These are phyloP conservation scores for Bimastos eiseni DNA, from an alignment of 2,888 invertebrate species.

Conservation along the genomic window DNA sequence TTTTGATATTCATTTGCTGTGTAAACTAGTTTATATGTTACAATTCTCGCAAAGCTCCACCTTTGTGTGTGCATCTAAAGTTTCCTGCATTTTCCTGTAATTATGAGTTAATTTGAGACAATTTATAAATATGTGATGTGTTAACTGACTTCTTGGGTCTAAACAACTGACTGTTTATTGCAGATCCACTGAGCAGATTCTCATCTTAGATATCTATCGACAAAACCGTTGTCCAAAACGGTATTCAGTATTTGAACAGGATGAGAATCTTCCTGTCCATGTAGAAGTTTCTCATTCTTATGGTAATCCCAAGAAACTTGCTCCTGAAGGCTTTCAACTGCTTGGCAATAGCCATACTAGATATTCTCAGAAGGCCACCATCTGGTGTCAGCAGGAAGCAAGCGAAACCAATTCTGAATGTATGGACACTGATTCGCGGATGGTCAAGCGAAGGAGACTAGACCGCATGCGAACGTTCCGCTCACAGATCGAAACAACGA, in stretches of 20 bases:
- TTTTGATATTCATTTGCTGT: too few species aligned
- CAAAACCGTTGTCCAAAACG: not conserved
- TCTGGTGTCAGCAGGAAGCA: not conserved
- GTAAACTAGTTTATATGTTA: too few species aligned
- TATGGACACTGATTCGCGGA: not conserved
- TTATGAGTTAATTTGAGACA: not conserved
- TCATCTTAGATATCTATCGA: constrained; percentile 9
- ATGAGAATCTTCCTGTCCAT: not conserved
- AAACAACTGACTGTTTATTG: not conserved
- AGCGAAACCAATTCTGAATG: not conserved
- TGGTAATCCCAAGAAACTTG: not conserved
- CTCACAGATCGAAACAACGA: not conserved
- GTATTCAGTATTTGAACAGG: not conserved
- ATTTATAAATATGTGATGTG: not conserved
- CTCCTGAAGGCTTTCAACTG: not conserved
- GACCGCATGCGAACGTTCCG: not conserved
- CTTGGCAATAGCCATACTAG: not conserved
- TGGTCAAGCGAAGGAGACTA: not conserved
- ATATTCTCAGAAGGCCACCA: not conserved
- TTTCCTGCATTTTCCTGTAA: not conserved
- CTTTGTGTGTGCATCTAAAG: not conserved
- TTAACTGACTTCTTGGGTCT: not conserved
- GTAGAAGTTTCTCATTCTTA: not conserved
- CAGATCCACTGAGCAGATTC: not conserved
- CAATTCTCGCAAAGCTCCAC: not conserved